phyloP scores from a whole-genome alignment of 2,797 vertebrate species.

The Vultur gryphus region DNA sequence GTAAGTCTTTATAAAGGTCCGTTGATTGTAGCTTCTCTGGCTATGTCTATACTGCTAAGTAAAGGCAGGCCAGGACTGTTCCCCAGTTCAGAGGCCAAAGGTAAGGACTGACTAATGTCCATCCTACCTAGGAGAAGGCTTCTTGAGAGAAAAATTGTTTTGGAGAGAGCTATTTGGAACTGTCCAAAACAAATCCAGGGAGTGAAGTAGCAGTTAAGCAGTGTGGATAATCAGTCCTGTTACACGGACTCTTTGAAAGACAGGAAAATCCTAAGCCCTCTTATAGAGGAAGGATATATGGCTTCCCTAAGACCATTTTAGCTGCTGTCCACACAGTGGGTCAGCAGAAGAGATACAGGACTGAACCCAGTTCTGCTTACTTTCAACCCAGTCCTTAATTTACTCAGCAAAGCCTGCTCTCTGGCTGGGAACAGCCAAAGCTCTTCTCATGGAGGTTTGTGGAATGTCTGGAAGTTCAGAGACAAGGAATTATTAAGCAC shows the following conservation, averaged over 20 bases:
- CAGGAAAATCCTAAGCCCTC: neutral
- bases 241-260: neutral
- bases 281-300: neutral
- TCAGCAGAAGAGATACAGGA: neutral
- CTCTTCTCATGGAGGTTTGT: neutral
- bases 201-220: neutral
- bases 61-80: neutral
- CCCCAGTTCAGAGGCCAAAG: neutral
- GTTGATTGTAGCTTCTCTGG: neutral
- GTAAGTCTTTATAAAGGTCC: neutral
- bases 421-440: neutral
- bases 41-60: neutral
- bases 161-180: neutral
- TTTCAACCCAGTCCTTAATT: neutral
- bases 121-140: neutral
- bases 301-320: neutral
- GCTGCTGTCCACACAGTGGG: neutral
- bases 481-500: neutral
- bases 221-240: neutral
- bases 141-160: neutral
- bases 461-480: neutral
- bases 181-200: neutral
- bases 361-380: neutral
- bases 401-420: neutral
- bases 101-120: neutral